These are phyloP conservation scores for Oreonectes daqikongensis DNA, from an alignment of 2,797 vertebrate species.

Conservation along the genomic window DNA sequence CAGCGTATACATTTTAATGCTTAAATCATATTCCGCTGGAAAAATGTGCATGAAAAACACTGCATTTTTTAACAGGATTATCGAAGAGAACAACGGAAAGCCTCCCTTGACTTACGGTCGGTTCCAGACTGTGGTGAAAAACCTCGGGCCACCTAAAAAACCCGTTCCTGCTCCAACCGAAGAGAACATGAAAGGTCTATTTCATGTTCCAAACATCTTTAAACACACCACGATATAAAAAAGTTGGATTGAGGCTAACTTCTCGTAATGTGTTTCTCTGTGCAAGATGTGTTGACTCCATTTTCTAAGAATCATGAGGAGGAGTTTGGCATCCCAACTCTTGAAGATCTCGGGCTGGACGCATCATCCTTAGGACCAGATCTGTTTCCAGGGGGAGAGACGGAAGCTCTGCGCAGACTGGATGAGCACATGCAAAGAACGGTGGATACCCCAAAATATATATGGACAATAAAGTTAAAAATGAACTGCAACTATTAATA, in stretches of 20 bases:
- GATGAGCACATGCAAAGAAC: constrained; percentile 71
- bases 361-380: constrained; percentile 57
- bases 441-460: constrained; percentile 57
- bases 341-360: constrained; percentile 71
- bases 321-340: constrained; percentile 61
- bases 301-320: constrained; percentile 60
- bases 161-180: constrained; percentile 60
- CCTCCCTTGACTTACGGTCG: constrained; percentile 73
- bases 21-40: background rate
- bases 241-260: background rate
- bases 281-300: constrained; percentile 64
- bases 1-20: constrained; percentile 45
- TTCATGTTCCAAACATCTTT: background rate
- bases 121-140: constrained; percentile 69
- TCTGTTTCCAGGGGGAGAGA: constrained; percentile 74
- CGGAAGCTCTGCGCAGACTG: constrained; percentile 72
- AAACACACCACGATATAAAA: background rate
- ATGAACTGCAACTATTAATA: too few species aligned
- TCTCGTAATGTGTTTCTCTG: background rate
- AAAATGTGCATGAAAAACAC: background rate
- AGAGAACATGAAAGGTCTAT: constrained; percentile 73
- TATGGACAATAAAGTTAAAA: too few species aligned
- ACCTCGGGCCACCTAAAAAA: constrained; percentile 68
- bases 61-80: constrained; percentile 66
- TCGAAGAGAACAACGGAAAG: constrained; percentile 76